Percentiles rank a stretch among this genome's conserved stretches.
Conservation (phyloP, 2,113 vertebrate species). For the Elephas maximus region DNA sequence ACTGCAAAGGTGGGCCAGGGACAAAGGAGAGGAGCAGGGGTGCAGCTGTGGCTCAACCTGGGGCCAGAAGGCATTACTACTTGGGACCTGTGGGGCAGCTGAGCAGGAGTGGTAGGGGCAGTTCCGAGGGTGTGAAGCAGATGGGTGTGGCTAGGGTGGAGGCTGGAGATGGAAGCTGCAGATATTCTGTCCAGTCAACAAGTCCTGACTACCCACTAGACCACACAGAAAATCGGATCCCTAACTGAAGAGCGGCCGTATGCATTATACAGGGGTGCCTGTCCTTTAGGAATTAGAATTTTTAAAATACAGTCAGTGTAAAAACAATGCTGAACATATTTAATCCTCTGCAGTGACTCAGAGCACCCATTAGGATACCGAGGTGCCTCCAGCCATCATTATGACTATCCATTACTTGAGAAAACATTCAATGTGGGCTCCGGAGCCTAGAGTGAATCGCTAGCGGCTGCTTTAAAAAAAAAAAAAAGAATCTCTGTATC, state of each 20-base stretch:
- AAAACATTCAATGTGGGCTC: slow-evolving; percentile 47
- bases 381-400: neutral
- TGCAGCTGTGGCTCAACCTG: rapidly evolving
- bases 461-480: neutral
- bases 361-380: rapidly evolving
- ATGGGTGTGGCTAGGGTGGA: neutral
- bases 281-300: neutral
- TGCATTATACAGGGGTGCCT: rapidly evolving
- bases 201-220: neutral
- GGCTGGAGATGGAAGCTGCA: neutral
- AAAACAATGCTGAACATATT: neutral
- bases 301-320: neutral
- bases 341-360: slow-evolving; percentile 56
- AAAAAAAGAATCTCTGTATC: neutral
- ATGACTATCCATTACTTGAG: slow-evolving; percentile 28
- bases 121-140: neutral
- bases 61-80: neutral
- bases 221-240: neutral
- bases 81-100: neutral
- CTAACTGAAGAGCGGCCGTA: neutral
- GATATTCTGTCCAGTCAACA: neutral
- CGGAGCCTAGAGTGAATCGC: slow-evolving; percentile 51
- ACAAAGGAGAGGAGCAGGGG: neutral
- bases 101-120: neutral
- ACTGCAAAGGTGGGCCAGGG: neutral